Percentiles rank a stretch among this genome's conserved stretches.
Conservation (phyloP, 2,113 vertebrate genomes). For the Bothrops jararaca region DNA sequence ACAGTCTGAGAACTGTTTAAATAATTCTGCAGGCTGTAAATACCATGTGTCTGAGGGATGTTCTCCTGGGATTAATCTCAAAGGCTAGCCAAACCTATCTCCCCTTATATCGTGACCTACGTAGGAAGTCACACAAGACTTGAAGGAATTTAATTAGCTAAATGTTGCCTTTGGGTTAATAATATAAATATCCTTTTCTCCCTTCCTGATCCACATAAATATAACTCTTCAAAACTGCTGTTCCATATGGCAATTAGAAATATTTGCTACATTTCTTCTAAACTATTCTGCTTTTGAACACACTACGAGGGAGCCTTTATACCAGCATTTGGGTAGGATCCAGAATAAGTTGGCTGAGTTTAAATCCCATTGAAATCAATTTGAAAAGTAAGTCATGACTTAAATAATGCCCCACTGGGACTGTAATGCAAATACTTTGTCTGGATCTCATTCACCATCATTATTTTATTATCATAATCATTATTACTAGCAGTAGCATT, state of each 20-base stretch:
- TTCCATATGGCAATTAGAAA: conserved; percentile 73
- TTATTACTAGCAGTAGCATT: not conserved
- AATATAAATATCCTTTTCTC: conserved; percentile 66
- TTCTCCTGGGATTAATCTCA: conserved; percentile 64
- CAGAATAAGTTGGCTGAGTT: not conserved
- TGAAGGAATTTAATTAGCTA: conserved; percentile 65
- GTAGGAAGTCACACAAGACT: conserved; percentile 65
- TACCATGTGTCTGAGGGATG: conserved; percentile 65
- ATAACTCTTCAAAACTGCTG: conserved; percentile 59
- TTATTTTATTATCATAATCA: not conserved
- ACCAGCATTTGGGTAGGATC: not conserved
- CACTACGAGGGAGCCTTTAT: not conserved
- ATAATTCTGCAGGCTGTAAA: conserved; percentile 67
- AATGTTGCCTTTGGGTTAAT: conserved; percentile 67
- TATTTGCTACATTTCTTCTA: conserved; percentile 62
- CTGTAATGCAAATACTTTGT: not conserved
- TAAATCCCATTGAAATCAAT: not conserved
- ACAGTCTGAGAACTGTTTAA: conserved; percentile 65
- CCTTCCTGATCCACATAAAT: conserved; percentile 70
- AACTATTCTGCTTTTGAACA: conserved; percentile 57
- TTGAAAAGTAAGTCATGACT: not conserved
- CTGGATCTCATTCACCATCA: not conserved
- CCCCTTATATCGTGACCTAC: conserved; percentile 60
- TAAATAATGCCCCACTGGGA: not conserved
- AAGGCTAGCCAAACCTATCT: conserved; percentile 59